phyloP scores from a whole-genome alignment of 2,797 vertebrate genomes.

The Chloroceryle inda region DNA sequence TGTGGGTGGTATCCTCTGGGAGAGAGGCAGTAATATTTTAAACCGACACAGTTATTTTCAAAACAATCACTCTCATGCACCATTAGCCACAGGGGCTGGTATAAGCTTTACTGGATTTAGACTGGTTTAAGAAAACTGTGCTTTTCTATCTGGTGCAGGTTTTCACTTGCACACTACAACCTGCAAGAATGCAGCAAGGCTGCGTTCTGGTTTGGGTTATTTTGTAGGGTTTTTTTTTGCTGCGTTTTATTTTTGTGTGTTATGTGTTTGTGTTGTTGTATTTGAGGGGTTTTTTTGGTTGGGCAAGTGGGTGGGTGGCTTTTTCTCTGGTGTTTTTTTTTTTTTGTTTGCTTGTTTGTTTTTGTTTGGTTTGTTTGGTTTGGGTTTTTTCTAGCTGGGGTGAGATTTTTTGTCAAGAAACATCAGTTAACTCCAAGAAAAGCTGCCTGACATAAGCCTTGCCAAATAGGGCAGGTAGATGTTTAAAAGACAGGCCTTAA shows the following conservation, averaged over 20 bases:
- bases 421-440: neutral
- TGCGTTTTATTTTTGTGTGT: no score
- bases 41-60: neutral
- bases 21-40: slow-evolving; percentile 35
- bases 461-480: neutral
- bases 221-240: no score
- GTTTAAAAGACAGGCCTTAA: neutral
- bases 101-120: neutral
- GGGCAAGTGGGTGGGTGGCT: no score
- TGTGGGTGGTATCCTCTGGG: slow-evolving; percentile 47
- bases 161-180: neutral
- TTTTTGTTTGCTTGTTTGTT: no score
- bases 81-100: neutral
- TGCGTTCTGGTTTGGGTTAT: neutral
- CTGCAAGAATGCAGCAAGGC: neutral
- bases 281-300: neutral
- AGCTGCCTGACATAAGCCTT: neutral
- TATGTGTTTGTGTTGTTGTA: no score
- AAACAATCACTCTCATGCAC: neutral
- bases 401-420: neutral
- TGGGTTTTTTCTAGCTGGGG: neutral
- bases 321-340: no score
- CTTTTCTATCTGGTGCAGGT: neutral
- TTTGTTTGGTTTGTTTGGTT: no score
- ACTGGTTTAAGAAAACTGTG: neutral